Base-by-base conservation (phyloP, 2,797 vertebrate species). In the Alosa sapidissima region DNA sequence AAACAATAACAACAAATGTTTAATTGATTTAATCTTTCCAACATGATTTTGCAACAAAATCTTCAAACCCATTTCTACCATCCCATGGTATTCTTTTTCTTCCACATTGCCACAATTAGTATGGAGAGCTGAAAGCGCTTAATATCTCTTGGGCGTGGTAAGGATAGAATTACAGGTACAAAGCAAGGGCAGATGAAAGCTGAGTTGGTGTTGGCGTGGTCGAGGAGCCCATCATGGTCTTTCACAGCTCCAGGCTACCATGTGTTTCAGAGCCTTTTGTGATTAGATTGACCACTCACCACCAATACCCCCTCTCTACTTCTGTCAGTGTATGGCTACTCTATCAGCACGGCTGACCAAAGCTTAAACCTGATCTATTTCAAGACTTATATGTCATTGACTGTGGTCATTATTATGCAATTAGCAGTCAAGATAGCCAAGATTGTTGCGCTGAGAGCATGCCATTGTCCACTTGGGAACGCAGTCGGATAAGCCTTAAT, bases 101-200 rank as follows among this genome's bases (percentile, higher is more conserved):
- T 19, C 33, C 68, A 33, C 16, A 36, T 78, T 21, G 14, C 41
- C 1, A 24, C 16, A 3, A 55, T 41, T 16, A 1, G 41, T 78
- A 47, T 24, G 7, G 16, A 21, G 16, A 7, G 28, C 13, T 41
- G 41, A 47, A 72, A 41, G 16, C 13, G 13, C 5, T 1, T 72
- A 33, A 28, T 72, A 41, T 72, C 68, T 72, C 68, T 36, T 4
- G 68, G 28, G 68, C 19, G 68, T 72, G 68, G 33, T 16, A 41
- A 47, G 36, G 36, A 14, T 78, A 45, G 16, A 78, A 47, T 78
- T 45, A 47, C n/a, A n/a, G n/a, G n/a, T n/a, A n/a, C 72, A 78
- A 45, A 21, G 72, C 72, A 21, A 78, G 72, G 72, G 72, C 72
- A 47, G 72, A 21, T 47, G 41, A 78, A 78, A 78, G 72, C 72